Percentiles rank a stretch among this genome's conserved stretches.
These are phyloP conservation scores for Pogonomyrmex barbatus DNA, from an alignment of 1,140 invertebrate species.

Conservation along the genomic window DNA sequence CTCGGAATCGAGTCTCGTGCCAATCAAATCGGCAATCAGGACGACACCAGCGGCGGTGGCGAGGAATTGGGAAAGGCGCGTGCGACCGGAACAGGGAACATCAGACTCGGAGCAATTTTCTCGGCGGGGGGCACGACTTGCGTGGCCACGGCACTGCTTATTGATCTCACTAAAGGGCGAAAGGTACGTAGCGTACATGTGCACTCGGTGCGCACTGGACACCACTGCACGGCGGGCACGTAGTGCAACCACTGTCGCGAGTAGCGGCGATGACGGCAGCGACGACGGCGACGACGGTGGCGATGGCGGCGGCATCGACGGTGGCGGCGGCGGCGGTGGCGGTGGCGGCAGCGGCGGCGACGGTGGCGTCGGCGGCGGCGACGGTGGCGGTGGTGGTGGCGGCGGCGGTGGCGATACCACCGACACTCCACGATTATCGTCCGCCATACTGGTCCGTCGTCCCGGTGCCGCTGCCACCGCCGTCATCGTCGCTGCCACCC, in stretches of 20 bases:
- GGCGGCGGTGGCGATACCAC: slow-evolving; percentile 33
- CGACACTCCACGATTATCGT: slow-evolving; percentile 50
- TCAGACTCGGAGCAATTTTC: slow-evolving; percentile 62
- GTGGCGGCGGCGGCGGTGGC: neutral
- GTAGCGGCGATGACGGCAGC: slow-evolving; percentile 40
- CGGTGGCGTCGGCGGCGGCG: slow-evolving; percentile 4
- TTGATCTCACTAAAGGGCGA: slow-evolving; percentile 80
- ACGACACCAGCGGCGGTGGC: neutral
- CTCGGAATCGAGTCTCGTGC: neutral
- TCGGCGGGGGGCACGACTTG: slow-evolving; percentile 70
- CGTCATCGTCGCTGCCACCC: neutral
- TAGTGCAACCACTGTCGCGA: slow-evolving; percentile 67
- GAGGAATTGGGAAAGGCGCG: no score
- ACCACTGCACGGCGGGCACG: slow-evolving; percentile 69
- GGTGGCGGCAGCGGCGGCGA: neutral
- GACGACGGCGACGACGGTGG: neutral
- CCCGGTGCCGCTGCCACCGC: slow-evolving; percentile 28
- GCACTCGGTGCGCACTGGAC: slow-evolving; percentile 75
- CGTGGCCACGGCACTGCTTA: slow-evolving; percentile 81
- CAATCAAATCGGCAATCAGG: neutral
- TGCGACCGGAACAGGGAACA: slow-evolving; percentile 22
- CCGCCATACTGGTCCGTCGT: slow-evolving; percentile 53
- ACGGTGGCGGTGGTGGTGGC: neutral
- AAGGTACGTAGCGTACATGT: slow-evolving; percentile 80
- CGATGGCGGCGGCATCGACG: neutral